A percentile compares a stretch with the other conserved stretches of the same genome.
Conservation (phyloP, 2,888 invertebrate genomes). For the Brenthis ino region DNA sequence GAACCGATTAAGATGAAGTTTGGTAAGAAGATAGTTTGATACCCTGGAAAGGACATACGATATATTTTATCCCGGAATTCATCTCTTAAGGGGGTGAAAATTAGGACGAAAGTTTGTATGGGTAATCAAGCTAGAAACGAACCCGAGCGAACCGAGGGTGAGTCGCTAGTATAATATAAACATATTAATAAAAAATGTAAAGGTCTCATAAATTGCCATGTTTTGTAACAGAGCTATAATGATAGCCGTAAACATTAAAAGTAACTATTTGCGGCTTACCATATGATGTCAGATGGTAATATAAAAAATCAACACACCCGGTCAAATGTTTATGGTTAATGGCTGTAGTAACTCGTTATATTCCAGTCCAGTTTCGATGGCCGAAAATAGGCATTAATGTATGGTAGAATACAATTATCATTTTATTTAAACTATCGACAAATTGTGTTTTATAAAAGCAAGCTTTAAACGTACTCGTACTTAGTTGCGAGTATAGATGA, state of each 20-base stretch:
- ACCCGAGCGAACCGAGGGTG: too few relatives aligned
- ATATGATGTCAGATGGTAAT: conserved; percentile 30
- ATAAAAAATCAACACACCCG: conserved; percentile 28
- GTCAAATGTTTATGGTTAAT: conserved; percentile 19
- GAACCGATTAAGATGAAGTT: too few relatives aligned
- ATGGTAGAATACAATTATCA: not conserved
- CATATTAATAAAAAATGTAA: not conserved
- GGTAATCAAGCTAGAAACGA: too few relatives aligned
- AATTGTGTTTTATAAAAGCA: not conserved
- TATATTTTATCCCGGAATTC: too few relatives aligned
- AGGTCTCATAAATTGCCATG: not conserved
- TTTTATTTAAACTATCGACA: not conserved
- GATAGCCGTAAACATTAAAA: conserved; percentile 30
- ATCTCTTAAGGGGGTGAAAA: too few relatives aligned
- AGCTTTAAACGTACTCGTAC: not conserved
- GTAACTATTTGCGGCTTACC: conserved; percentile 29
- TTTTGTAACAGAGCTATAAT: conserved; percentile 29
- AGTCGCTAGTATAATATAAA: too few relatives aligned
- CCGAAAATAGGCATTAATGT: conserved; percentile 4
- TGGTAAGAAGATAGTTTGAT: too few relatives aligned
- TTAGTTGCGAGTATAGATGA: not conserved
- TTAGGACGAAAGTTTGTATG: too few relatives aligned
- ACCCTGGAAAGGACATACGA: too few relatives aligned
- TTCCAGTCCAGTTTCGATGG: conserved; percentile 8
- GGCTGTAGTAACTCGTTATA: conserved; percentile 17